A percentile compares a stretch with the other conserved stretches of the same genome.
Conservation (phyloP, 2,797 vertebrate genomes). For the Enteromius fasciolatus region DNA sequence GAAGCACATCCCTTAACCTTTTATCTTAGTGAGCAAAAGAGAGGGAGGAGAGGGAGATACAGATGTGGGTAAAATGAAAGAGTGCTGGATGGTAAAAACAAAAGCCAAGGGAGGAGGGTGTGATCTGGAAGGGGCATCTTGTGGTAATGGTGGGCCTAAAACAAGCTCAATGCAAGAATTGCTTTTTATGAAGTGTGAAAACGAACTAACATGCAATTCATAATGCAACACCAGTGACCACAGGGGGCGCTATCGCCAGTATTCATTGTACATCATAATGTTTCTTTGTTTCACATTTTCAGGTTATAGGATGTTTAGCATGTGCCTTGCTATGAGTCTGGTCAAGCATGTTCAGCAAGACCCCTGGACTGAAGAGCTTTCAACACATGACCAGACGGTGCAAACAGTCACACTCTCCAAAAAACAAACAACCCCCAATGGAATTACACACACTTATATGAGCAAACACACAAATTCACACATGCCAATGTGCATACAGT, state of each 20-base stretch:
- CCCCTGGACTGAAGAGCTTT: neutral
- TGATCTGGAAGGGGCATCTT: neutral
- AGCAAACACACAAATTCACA: constrained; percentile 17
- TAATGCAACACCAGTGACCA: neutral
- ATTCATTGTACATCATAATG: neutral
- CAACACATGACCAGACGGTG: neutral
- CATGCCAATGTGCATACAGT: neutral
- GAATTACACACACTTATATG: constrained; percentile 50
- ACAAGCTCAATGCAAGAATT: neutral
- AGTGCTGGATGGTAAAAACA: constrained; percentile 2
- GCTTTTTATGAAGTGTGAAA: constrained; percentile 15
- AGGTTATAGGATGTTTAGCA: neutral
- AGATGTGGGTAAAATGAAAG: constrained; percentile 38
- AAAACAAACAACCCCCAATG: constrained; percentile 16
- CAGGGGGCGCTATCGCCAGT: neutral
- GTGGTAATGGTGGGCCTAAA: neutral
- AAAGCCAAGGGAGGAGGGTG: constrained; percentile 32
- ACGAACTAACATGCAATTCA: neutral
- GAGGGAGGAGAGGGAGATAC: constrained; percentile 40
- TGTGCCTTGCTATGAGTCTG: neutral
- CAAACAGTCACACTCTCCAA: neutral
- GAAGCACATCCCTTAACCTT: constrained; percentile 48
- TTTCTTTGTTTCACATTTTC: neutral
- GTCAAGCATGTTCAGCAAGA: neutral
- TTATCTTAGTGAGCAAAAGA: constrained; percentile 52